Base-by-base conservation (phyloP, 2,888 invertebrate species). In the Ormia ochracea region DNA sequence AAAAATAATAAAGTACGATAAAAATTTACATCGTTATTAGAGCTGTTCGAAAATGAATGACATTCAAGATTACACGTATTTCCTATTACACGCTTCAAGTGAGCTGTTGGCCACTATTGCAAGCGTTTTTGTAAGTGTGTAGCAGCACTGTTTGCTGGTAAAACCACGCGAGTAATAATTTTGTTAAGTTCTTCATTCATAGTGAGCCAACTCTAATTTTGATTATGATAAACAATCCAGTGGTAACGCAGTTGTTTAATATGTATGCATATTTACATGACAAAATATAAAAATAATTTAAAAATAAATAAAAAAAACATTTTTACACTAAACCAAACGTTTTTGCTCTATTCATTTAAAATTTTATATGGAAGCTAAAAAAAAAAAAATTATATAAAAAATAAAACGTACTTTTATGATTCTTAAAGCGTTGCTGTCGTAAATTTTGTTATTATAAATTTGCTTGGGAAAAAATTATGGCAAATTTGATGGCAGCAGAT, bases 321-420 rank as follows among this genome's bases (percentile, higher is more conserved):
- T 48, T 81, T 69, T 76, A 76, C 81, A 81, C 82, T 82, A 81
- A 82, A 82, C 81, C 81, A 78, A 82, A 82, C 82, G 68, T 72
- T 70, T 72, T 52, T 59, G 41, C 21, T 63, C 12, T 61, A 21
- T 33, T 41, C 19, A 59, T 59, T 65, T 23, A 3, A 1, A 50
- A 31, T 41, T 54, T 63, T 3, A 50, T 38, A 56, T n/a, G 12
- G 12, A 14, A 52, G 65, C 23, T n/a, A 36, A 31, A 9, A 43
- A 68, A 41, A 78, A 59, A 41, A 23, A 59, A 69, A 56, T 68
- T 4, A 63, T 58, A 61, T 43, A 69, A 69, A 17, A 81, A 80
- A 45, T 65, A 36, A 78, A 82, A 82, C 83, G 82, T 83, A 83
- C 83, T 83, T 59, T 77, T 50, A 28, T 33, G 41, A 26, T 59